These are phyloP conservation scores for Blastobasis adustella DNA, from an alignment of 2,888 invertebrate genomes.

Conservation along the genomic window DNA sequence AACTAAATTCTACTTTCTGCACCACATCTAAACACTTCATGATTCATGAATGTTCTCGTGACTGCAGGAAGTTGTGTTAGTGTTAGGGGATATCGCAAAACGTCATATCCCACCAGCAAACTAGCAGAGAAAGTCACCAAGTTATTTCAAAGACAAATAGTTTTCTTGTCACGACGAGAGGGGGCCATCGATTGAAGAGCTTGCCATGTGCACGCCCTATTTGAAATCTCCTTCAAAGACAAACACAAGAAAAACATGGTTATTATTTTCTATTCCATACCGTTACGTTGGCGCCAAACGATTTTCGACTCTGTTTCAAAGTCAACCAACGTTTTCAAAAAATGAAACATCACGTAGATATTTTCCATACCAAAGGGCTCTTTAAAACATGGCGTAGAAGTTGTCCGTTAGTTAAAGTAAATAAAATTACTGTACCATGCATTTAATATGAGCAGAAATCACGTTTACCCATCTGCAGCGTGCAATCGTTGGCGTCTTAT, in stretches of 20 bases:
- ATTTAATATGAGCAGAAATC: neutral
- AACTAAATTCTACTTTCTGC: slow-evolving; percentile 14
- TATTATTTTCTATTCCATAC: slow-evolving; percentile 35
- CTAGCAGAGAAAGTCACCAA: slow-evolving; percentile 48
- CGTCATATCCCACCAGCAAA: slow-evolving; percentile 38
- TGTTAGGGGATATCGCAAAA: slow-evolving; percentile 48
- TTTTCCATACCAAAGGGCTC: slow-evolving; percentile 18
- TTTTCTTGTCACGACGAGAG: slow-evolving; percentile 51
- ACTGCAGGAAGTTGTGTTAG: slow-evolving; percentile 29
- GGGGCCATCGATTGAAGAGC: slow-evolving; percentile 52
- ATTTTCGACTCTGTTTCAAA: slow-evolving; percentile 20
- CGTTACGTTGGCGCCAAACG: slow-evolving; percentile 1
- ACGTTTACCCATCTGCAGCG: neutral
- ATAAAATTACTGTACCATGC: neutral
- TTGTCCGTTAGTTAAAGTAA: neutral
- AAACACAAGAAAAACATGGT: slow-evolving; percentile 66
- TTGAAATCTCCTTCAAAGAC: slow-evolving; percentile 65
- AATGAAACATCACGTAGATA: neutral
- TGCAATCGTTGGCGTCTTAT: slow-evolving; percentile 16
- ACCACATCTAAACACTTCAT: slow-evolving; percentile 12
- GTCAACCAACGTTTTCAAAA: neutral
- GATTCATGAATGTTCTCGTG: slow-evolving; percentile 36
- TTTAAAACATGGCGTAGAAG: slow-evolving; percentile 33
- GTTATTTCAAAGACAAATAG: slow-evolving; percentile 68
- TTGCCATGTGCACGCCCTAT: slow-evolving; percentile 50